Conservation (phyloP, 2,888 invertebrate genomes). For the Vesta saturnalis region DNA sequence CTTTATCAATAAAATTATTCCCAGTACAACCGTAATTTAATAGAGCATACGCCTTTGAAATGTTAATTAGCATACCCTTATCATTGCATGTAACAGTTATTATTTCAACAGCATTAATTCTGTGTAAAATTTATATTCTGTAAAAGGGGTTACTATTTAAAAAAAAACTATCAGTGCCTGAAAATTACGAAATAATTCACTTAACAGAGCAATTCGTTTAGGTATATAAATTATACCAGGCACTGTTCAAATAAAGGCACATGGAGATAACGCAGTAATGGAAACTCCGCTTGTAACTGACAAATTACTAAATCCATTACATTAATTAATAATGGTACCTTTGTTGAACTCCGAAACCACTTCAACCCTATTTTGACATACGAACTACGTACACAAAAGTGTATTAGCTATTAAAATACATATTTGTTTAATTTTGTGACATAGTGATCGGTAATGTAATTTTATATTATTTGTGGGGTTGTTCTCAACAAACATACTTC, state of each 20-base stretch:
- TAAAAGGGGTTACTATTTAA: too few species aligned
- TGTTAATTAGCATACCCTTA: slow-evolving; percentile 20
- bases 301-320: slow-evolving; percentile 48
- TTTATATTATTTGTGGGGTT: too few species aligned
- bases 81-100: slow-evolving; percentile 18
- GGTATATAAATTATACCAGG: slow-evolving; percentile 24
- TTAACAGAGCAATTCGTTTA: slow-evolving; percentile 25
- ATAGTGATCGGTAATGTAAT: too few species aligned
- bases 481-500: too few species aligned
- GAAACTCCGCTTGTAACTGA: slow-evolving; percentile 39
- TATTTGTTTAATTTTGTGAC: too few species aligned
- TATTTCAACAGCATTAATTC: too few species aligned
- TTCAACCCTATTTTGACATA: slow-evolving; percentile 3
- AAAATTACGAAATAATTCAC: slow-evolving; percentile 26
- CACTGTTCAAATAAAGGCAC: slow-evolving; percentile 26
- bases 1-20: slow-evolving; percentile 23
- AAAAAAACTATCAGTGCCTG: slow-evolving; percentile 6
- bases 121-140: too few species aligned
- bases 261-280: slow-evolving; percentile 24
- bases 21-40: slow-evolving; percentile 24
- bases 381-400: not conserved
- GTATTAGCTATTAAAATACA: too few species aligned
- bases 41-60: slow-evolving; percentile 8
- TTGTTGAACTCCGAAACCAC: slow-evolving; percentile 4
- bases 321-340: slow-evolving; percentile 47